A percentile compares a stretch with the other conserved stretches of the same genome.
These are phyloP conservation scores for Homarus americanus DNA, from an alignment of 1,140 invertebrate genomes.

Conservation along the genomic window DNA sequence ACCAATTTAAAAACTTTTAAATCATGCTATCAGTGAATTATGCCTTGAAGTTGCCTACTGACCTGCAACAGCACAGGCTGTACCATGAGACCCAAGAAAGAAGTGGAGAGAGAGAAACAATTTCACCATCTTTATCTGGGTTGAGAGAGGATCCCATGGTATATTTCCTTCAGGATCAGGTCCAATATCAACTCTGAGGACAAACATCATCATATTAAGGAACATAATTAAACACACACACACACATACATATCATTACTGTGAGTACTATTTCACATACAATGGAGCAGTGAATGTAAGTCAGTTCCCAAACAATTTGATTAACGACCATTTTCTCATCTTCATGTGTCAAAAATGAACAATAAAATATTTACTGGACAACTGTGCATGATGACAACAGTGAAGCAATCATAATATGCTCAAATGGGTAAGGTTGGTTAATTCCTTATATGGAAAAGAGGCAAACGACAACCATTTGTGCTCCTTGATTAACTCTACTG, in stretches of 20 bases:
- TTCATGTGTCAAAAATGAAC: not conserved
- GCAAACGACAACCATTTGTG: too few relatives aligned
- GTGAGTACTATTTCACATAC: not conserved
- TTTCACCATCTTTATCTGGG: constrained; percentile 86
- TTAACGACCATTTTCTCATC: not conserved
- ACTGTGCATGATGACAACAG: too few relatives aligned
- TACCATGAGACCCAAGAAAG: constrained; percentile 82
- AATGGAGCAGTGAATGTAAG: not conserved
- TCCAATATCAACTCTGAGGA: constrained; percentile 61
- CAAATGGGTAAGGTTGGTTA: too few relatives aligned
- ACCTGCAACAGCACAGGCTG: constrained; percentile 87
- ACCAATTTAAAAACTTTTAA: too few relatives aligned
- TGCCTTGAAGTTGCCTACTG: too few relatives aligned
- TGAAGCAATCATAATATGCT: too few relatives aligned
- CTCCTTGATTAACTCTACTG: too few relatives aligned
- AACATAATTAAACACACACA: not conserved
- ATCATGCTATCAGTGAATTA: too few relatives aligned
- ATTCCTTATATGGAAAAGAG: too few relatives aligned
- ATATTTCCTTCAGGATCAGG: constrained; percentile 78
- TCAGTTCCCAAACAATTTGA: not conserved
- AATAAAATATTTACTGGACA: not conserved
- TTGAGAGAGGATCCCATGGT: constrained; percentile 84
- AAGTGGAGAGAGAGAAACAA: constrained; percentile 89
- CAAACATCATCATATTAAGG: too few relatives aligned
- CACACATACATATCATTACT: not conserved